Evolutionary conservation across 2,888 invertebrate genomes (phyloP).

Genomic region (Rapana venosa): DNA sequence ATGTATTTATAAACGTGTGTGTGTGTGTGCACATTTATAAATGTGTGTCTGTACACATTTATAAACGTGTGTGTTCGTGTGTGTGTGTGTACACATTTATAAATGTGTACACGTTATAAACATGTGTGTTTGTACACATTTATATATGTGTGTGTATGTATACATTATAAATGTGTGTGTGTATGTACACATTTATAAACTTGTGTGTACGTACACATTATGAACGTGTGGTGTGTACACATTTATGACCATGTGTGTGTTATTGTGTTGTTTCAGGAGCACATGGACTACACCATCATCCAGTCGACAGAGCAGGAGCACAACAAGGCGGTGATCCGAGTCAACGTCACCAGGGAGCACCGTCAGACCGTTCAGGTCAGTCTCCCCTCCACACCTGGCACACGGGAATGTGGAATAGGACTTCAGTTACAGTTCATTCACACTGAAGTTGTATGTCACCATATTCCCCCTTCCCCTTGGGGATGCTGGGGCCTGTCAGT

Average conservation of each 20-base stretch:
- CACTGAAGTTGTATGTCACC: no score
- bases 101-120: no score
- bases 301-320: constrained; percentile 97
- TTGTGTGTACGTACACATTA: not conserved
- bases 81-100: no score
- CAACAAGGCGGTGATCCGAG: constrained; percentile 95
- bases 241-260: not conserved
- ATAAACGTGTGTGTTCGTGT: no score
- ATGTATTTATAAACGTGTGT: no score
- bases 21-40: no score
- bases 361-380: constrained; percentile 93
- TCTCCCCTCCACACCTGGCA: not conserved
- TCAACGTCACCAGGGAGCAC: constrained; percentile 93
- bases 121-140: no score
- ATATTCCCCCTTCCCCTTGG: no score
- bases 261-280: constrained; percentile 85
- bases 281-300: constrained; percentile 95
- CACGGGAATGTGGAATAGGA: no score
- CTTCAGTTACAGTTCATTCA: no score
- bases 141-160: not conserved
- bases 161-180: not conserved
- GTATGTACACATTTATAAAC: not conserved
- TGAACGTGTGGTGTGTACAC: not conserved
- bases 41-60: no score
- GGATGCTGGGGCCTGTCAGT: no score